Evolutionary conservation across 2,113 vertebrate genomes (phyloP).

Genomic region (Mystacornis crossleyi): DNA sequence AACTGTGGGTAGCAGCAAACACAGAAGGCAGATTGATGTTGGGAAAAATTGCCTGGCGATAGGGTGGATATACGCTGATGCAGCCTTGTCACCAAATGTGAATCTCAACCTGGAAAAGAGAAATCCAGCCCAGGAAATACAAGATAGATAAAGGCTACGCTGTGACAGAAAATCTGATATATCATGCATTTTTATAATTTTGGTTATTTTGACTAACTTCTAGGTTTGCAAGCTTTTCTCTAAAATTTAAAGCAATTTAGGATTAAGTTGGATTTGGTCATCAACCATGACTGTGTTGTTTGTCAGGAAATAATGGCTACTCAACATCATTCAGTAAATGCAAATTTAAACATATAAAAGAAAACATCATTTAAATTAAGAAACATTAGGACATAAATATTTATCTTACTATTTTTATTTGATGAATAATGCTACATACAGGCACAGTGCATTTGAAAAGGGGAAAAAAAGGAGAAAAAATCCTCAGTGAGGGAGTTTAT

Average conservation of each 20-base stretch:
- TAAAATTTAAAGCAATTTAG: neutral
- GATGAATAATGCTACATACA: neutral
- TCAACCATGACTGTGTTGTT: neutral
- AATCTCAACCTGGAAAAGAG: neutral
- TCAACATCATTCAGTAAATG: neutral
- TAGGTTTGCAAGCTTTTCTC: neutral
- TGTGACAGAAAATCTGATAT: neutral
- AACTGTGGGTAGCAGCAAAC: neutral
- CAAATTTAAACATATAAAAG: neutral
- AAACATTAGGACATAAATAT: neutral
- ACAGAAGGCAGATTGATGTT: neutral
- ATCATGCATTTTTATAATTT: neutral
- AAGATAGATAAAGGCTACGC: neutral
- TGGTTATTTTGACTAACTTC: neutral
- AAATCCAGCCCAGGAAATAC: neutral
- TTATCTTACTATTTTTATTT: neutral
- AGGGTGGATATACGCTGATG: neutral
- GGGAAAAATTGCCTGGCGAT: neutral
- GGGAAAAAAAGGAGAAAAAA: neutral
- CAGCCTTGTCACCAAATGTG: fast-evolving
- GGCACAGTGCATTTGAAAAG: neutral
- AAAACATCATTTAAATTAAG: neutral
- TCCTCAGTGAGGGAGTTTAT: neutral
- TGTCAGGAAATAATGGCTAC: neutral
- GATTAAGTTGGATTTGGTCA: neutral